These are phyloP conservation scores for Lamellibrachia luymesi DNA, from an alignment of 1,140 invertebrate species.

Conservation along the genomic window DNA sequence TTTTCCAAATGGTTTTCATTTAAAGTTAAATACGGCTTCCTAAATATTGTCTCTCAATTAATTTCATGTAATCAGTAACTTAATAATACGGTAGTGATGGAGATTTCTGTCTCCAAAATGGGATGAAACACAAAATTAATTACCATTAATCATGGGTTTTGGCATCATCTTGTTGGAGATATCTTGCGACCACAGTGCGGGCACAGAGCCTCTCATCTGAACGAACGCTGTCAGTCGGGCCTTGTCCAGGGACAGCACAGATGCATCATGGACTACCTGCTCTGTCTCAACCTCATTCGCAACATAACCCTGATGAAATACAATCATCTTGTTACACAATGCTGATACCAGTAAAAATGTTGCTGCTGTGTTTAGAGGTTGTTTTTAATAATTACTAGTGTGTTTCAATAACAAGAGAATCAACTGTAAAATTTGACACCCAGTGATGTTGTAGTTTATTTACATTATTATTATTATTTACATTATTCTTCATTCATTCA, in stretches of 20 bases:
- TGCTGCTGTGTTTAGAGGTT: not conserved
- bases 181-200: constrained; percentile 95
- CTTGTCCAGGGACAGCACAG: constrained; percentile 69
- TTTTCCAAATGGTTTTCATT: not conserved
- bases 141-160: constrained; percentile 89
- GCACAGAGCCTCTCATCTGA: constrained; percentile 87
- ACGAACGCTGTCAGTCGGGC: constrained; percentile 87
- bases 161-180: constrained; percentile 91
- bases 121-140: constrained; percentile 58
- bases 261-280: constrained; percentile 91
- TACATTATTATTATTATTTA: too few species aligned
- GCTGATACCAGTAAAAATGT: not conserved
- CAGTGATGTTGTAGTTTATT: not conserved
- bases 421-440: not conserved
- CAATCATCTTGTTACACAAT: not conserved
- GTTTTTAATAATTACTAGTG: too few species aligned
- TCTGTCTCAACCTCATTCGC: constrained; percentile 99
- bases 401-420: not conserved
- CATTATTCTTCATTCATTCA: too few species aligned
- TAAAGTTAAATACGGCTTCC: not conserved
- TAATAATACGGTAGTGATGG: too few species aligned
- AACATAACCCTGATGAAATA: constrained; percentile 75
- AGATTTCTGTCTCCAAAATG: not conserved
- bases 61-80: too few species aligned
- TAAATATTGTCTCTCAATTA: too few species aligned